These are phyloP conservation scores for Agriopis leucophaearia DNA, from an alignment of 2,888 invertebrate species.

Conservation along the genomic window DNA sequence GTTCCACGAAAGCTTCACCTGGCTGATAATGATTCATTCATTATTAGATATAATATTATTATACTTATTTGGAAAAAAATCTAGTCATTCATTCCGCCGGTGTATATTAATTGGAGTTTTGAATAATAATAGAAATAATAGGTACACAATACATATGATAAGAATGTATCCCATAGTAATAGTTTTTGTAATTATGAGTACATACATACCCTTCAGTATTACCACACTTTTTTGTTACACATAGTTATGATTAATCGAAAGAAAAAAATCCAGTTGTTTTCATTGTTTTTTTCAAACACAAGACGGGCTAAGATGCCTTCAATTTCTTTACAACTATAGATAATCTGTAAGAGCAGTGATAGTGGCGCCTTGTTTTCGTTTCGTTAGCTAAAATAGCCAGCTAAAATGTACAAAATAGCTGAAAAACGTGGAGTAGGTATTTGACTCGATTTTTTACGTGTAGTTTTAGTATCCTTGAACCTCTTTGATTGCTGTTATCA, in stretches of 20 bases:
- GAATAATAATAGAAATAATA: no score
- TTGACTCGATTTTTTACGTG: not conserved
- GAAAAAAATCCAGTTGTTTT: no score
- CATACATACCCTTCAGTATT: no score
- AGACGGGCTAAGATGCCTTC: no score
- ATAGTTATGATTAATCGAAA: no score
- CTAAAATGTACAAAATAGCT: not conserved
- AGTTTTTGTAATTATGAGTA: no score
- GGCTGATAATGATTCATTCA: conserved; percentile 35
- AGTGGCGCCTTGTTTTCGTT: no score
- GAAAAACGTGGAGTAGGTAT: conserved; percentile 2
- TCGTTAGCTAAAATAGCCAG: not conserved
- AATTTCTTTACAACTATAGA: not conserved
- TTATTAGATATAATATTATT: not conserved
- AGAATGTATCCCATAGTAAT: no score
- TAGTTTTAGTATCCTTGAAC: conserved; percentile 33
- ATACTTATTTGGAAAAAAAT: conserved; percentile 1
- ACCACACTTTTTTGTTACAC: no score
- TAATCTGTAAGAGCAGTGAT: not conserved
- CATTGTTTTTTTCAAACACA: no score
- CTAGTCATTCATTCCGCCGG: not conserved
- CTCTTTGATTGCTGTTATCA: conserved; percentile 30
- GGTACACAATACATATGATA: no score
- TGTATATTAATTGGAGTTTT: no score
- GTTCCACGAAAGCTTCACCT: conserved; percentile 27